These are phyloP conservation scores for Parambassis ranga DNA, from an alignment of 2,797 vertebrate genomes.

Conservation along the genomic window DNA sequence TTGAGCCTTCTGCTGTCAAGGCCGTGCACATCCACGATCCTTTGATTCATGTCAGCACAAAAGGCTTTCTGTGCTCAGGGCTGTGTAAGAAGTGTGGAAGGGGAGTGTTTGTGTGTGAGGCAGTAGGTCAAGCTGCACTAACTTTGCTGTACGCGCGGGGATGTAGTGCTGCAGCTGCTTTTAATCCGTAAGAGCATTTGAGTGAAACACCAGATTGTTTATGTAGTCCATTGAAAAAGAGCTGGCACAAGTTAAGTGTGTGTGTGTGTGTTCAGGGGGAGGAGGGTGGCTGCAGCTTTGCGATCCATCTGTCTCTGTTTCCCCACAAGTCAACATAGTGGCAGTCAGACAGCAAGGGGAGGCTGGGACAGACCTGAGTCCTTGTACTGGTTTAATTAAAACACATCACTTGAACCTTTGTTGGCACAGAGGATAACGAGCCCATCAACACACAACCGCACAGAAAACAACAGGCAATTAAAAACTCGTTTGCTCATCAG, in stretches of 20 bases:
- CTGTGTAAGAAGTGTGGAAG: constrained; percentile 27
- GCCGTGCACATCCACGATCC: background rate
- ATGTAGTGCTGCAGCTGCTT: constrained; percentile 46
- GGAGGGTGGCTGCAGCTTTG: constrained; percentile 33
- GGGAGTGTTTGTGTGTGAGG: constrained; percentile 5
- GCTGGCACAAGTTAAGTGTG: constrained; percentile 25
- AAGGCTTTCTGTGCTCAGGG: constrained; percentile 12
- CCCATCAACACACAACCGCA: background rate
- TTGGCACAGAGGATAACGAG: constrained; percentile 24
- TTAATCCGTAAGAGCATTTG: constrained; percentile 63
- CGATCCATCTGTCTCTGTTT: constrained; percentile 62
- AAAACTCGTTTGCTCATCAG: constrained; percentile 39
- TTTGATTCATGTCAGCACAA: constrained; percentile 24
- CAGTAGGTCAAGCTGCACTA: constrained; percentile 44
- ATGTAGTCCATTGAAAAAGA: constrained; percentile 49
- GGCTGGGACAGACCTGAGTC: constrained; percentile 31
- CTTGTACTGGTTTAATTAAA: constrained; percentile 57
- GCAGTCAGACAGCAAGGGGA: constrained; percentile 39
- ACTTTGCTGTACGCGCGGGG: constrained; percentile 31
- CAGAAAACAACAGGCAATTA: constrained; percentile 21
- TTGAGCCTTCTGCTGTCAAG: background rate
- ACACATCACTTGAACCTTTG: constrained; percentile 36
- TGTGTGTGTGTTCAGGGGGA: background rate
- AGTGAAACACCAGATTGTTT: constrained; percentile 62
- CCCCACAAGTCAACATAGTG: constrained; percentile 33